Evolutionary conservation across 2,888 invertebrate genomes (phyloP).

Genomic region (Andrena minutula): DNA sequence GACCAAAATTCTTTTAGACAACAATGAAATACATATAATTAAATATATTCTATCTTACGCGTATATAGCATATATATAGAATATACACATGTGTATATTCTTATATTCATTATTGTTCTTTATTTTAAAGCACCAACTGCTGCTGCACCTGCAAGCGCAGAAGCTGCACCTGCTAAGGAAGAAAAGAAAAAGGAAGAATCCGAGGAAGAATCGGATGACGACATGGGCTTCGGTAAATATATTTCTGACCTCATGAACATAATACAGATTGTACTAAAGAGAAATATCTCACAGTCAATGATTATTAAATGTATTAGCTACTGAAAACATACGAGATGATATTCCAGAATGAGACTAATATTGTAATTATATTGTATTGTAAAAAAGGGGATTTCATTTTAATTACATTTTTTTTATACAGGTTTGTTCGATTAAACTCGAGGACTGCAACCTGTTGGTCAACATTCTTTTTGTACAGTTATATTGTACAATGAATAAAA

Average conservation of each 20-base stretch:
- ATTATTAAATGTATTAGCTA: slow-evolving; percentile 88
- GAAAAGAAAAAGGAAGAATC: slow-evolving; percentile 93
- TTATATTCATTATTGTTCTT: background rate
- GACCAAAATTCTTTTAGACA: slow-evolving; percentile 41
- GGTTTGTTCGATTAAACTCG: slow-evolving; percentile 91
- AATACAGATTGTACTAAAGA: slow-evolving; percentile 6
- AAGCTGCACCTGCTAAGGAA: slow-evolving; percentile 88
- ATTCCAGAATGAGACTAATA: slow-evolving; percentile 73
- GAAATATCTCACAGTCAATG: slow-evolving; percentile 81
- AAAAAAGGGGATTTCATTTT: slow-evolving; percentile 5
- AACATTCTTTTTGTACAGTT: slow-evolving; percentile 80
- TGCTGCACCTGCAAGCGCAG: slow-evolving; percentile 88
- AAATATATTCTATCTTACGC: background rate
- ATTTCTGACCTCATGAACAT: slow-evolving; percentile 39
- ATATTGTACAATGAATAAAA: slow-evolving; percentile 80
- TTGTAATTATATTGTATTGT: slow-evolving; percentile 25
- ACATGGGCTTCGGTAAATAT: slow-evolving; percentile 95
- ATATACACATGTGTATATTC: background rate
- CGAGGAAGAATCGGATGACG: slow-evolving; percentile 94
- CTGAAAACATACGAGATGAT: slow-evolving; percentile 82
- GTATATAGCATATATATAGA: background rate
- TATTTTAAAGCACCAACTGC: slow-evolving; percentile 70
- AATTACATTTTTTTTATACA: slow-evolving; percentile 85
- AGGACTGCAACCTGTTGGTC: slow-evolving; percentile 67
- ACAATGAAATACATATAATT: slow-evolving; percentile 32